phyloP scores from a whole-genome alignment of 2,888 invertebrate species.

The Hymenopus coronatus region DNA sequence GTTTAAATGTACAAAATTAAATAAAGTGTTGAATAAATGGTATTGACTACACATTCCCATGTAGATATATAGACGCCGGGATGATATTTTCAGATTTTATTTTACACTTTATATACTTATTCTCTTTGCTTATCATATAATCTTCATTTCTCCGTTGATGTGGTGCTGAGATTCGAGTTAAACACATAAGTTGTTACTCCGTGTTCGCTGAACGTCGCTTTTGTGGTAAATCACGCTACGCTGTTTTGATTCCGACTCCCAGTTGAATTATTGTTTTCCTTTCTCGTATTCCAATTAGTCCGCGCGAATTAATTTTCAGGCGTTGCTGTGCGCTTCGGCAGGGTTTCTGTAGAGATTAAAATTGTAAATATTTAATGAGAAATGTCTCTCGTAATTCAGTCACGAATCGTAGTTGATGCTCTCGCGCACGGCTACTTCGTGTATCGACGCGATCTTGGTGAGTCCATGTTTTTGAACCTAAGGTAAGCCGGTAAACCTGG shows the following conservation, averaged over 20 bases:
- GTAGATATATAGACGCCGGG: no score
- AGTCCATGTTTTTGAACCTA: not conserved
- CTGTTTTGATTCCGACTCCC: not conserved
- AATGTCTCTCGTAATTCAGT: not conserved
- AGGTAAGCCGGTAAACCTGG: not conserved
- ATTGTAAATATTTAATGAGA: not conserved
- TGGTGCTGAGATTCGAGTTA: not conserved
- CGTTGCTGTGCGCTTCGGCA: not conserved
- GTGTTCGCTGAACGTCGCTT: not conserved
- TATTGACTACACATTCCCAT: no score
- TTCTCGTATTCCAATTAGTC: not conserved
- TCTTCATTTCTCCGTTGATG: no score
- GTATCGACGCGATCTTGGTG: not conserved
- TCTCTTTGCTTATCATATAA: no score
- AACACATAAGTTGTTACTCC: not conserved
- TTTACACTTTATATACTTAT: no score
- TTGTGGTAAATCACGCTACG: not conserved
- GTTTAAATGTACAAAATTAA: no score
- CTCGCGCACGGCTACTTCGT: not conserved
- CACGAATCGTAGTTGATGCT: not conserved
- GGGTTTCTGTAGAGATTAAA: not conserved
- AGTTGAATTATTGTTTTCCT: not conserved
- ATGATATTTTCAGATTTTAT: no score
- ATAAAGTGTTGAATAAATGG: no score
- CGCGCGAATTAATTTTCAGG: not conserved